Evolutionary conservation across 2,888 invertebrate genomes (phyloP), one percentile per base, ranked within the genome.

Genomic region (Hemistola chrysoprasaria): DNA sequence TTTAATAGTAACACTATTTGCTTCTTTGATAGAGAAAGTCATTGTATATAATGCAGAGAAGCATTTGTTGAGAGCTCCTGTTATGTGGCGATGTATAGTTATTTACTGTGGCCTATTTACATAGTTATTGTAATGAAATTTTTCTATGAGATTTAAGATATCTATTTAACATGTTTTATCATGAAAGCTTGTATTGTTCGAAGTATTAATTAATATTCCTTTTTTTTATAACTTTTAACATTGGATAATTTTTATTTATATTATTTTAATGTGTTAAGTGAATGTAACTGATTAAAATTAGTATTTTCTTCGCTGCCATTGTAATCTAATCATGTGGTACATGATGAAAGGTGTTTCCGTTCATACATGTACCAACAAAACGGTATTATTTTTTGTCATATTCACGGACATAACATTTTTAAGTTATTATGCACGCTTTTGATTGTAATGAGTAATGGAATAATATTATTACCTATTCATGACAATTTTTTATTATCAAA

Each of bases 151-250:
- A 39, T 30, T 34, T 80, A 80, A 78, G 78, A 81, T 67, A 74
- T 78, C 65, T 81, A 77, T 84, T 72, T 79, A 80, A 78, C 71
- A 73, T 72, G 71, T 77, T 71, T 74, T 50, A 52, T 62, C 63
- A 59, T 62, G 70, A 74, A 73, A 74, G 77, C 78, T 81, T 84
- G 79, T 84, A 84, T 86, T 81, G 81, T 71, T 75, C 62, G 72
- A 75, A 86, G 83, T 85, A 86, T 87, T 85, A 78, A 81, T 78
- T 58, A n/a, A n/a, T n/a, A n/a, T n/a, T n/a, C n/a, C n/a, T 62
- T 65, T 52, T 62, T 56, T 56, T 62, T 66, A 68, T 66, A 60
- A 59, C 66, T 63, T 67, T 59, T 64, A 54, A 59, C 50, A 61
- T 63, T 57, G 52, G 40, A n/a, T n/a, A n/a, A n/a, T n/a, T 39